Percentiles rank a stretch among this genome's conserved stretches.
Evolutionary conservation across 1,140 invertebrate species (phyloP).

Genomic region (Propsilocerus akamusi): DNA sequence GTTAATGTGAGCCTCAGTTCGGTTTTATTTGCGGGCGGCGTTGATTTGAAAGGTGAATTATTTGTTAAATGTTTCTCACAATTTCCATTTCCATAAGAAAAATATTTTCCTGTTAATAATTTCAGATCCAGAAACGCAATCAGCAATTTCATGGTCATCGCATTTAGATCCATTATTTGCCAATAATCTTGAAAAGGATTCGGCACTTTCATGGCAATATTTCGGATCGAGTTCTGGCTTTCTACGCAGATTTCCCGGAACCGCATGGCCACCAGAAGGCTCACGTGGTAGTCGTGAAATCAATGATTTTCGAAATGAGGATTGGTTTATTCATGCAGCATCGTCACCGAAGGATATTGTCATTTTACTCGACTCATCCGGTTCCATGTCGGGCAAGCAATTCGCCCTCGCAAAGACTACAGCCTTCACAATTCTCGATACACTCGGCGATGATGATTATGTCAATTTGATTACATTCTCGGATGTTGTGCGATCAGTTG

Average conservation of each 20-base stretch:
- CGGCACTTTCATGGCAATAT: conserved; percentile 88
- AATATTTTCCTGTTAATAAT: background rate
- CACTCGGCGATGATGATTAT: conserved; percentile 89
- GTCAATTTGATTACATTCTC: conserved; percentile 84
- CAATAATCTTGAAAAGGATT: conserved; percentile 82
- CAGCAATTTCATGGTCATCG: conserved; percentile 83
- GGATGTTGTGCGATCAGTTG: conserved; percentile 51
- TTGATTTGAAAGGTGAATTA: conserved; percentile 32
- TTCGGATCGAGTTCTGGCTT: conserved; percentile 86
- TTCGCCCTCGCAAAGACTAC: conserved; percentile 72
- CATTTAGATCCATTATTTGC: conserved; percentile 76
- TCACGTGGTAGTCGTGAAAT: conserved; percentile 44
- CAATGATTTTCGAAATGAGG: conserved; percentile 70
- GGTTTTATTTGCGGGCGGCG: conserved; percentile 71
- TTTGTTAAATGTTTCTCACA: background rate
- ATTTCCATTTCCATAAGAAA: conserved; percentile 1
- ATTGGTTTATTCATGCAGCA: conserved; percentile 91
- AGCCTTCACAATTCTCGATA: conserved; percentile 75
- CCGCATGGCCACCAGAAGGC: conserved; percentile 51
- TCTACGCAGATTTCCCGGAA: conserved; percentile 80
- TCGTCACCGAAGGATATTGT: conserved; percentile 90
- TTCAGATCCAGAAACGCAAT: conserved; percentile 57
- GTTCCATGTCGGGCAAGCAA: conserved; percentile 72
- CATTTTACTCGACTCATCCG: conserved; percentile 78
- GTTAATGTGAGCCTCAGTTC: conserved; percentile 76